Conservation (phyloP, 2,888 invertebrate species). For the Craniophora ligustri region DNA sequence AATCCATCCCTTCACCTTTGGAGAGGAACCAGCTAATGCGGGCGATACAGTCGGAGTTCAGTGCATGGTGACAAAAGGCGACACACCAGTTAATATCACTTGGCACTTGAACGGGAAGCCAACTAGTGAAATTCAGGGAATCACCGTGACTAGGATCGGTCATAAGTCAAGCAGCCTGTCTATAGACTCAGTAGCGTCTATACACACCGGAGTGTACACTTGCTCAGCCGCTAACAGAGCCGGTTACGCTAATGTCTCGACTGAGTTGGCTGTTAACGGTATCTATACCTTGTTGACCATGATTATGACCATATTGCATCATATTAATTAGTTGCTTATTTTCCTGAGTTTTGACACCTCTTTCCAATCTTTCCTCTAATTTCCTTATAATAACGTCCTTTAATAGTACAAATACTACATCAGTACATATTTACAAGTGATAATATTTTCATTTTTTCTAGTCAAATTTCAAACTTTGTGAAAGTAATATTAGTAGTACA, state of each 20-base stretch:
- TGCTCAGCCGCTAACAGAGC: slow-evolving; percentile 92
- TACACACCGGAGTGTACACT: slow-evolving; percentile 93
- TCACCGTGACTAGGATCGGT: slow-evolving; percentile 89
- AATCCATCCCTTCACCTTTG: slow-evolving; percentile 93
- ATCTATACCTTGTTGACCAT: slow-evolving; percentile 58
- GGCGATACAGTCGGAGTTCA: slow-evolving; percentile 93
- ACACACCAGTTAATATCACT: slow-evolving; percentile 92
- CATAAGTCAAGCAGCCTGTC: slow-evolving; percentile 91
- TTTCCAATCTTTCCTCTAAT: slow-evolving; percentile 17
- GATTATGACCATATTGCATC: slow-evolving; percentile 28
- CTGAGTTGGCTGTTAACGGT: slow-evolving; percentile 92
- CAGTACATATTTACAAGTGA: not conserved
- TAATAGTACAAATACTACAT: not conserved
- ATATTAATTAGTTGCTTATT: slow-evolving; percentile 40
- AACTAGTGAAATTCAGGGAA: slow-evolving; percentile 86
- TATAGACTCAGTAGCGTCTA: slow-evolving; percentile 92
- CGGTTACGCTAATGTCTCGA: slow-evolving; percentile 90
- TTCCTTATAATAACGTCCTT: not conserved
- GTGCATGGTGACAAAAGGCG: slow-evolving; percentile 94
- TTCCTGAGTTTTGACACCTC: slow-evolving; percentile 19
- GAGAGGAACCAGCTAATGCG: slow-evolving; percentile 93
- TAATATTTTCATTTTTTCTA: no score
- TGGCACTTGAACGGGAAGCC: slow-evolving; percentile 92
- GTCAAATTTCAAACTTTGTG: no score
- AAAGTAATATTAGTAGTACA: no score